Evolutionary conservation across 2,797 vertebrate genomes (phyloP), one percentile per base, ranked within the genome.

Genomic region (Channallabes apus): DNA sequence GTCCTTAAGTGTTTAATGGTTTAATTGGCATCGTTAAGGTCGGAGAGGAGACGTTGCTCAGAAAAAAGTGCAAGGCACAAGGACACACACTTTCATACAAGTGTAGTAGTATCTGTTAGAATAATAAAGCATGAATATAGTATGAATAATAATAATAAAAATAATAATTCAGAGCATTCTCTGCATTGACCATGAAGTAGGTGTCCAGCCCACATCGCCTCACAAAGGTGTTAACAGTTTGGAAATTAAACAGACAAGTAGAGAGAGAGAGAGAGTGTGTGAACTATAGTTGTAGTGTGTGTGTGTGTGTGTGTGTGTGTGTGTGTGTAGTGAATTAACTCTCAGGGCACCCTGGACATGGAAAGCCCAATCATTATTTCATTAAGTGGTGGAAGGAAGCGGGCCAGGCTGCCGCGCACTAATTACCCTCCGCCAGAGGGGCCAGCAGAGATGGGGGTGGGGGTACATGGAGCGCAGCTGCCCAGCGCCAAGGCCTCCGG

Each of bases 311-410:
- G 84, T 27, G 71, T n/a, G 22, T 15, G 32, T 69, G 69, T 81
- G 80, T 87, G 76, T 81, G 84, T 84, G 79, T 75, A 91, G 92
- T 89, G 90, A 95, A 95, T 95, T 96, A 96, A 95, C 95, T 95
- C 94, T 93, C 93, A 94, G 92, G 93, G 93, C 94, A 95, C 95
- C 94, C 94, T 94, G 95, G 94, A 96, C 95, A 94, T 92, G 91
- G 91, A 95, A 93, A 94, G 94, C 92, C 94, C 94, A 95, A 96
- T 96, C 94, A 94, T 94, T 94, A 95, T 95, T 95, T 94, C 93
- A 95, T 95, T 95, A 95, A 95, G 93, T 93, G 93, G 92, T 93
- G 93, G 91, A 94, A 94, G 95, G 93, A 94, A 88, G 83, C 90
- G 90, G 94, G 92, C 93, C 91, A 94, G 93, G 94, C 92, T 93